A percentile compares a stretch with the other conserved stretches of the same genome.
Conservation (phyloP, 2,797 vertebrate genomes). For the Prunella strophiata region DNA sequence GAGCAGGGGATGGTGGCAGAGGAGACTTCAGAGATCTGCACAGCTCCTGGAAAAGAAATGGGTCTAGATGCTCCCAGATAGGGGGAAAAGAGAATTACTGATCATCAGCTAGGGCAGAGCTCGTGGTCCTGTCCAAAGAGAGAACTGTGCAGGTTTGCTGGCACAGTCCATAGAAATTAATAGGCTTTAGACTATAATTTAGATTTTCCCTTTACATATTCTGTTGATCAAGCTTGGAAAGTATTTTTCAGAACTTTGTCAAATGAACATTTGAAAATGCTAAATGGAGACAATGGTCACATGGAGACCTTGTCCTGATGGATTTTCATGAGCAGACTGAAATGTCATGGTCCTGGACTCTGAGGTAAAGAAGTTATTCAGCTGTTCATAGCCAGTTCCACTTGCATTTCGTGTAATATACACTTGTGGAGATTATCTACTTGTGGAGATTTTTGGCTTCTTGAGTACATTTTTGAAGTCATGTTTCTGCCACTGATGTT, state of each 20-base stretch:
- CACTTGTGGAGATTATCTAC: neutral
- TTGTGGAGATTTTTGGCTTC: neutral
- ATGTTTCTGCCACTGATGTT: neutral
- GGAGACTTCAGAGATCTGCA: neutral
- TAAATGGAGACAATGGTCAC: neutral
- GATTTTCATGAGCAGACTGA: neutral
- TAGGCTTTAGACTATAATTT: neutral
- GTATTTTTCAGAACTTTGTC: neutral
- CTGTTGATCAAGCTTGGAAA: neutral
- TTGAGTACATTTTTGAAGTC: neutral
- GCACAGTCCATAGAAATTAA: neutral
- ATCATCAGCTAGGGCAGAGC: neutral
- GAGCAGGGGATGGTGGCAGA: neutral
- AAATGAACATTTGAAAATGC: neutral
- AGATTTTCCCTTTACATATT: neutral
- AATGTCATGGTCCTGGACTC: neutral
- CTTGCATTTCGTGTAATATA: neutral
- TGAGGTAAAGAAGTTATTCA: neutral
- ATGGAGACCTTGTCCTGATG: neutral
- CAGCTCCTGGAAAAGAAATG: neutral
- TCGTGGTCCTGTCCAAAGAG: neutral
- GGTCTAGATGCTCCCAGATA: neutral
- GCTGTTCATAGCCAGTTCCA: neutral
- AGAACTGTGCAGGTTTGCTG: neutral
- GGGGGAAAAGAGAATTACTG: neutral